Conservation (phyloP, 2,888 invertebrate species). For the Acanthacorydalis orientalis region DNA sequence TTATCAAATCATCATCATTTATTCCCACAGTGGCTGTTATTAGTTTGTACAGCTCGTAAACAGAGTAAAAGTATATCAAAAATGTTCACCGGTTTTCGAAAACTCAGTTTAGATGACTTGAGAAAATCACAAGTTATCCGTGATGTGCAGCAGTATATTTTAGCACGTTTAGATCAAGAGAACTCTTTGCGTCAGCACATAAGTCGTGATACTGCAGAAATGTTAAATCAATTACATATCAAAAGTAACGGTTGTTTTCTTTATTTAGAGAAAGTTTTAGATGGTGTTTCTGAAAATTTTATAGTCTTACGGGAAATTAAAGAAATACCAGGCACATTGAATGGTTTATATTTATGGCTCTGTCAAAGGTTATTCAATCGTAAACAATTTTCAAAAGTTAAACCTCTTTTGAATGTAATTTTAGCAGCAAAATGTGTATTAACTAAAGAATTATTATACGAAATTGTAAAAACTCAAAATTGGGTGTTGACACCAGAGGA, state of each 20-base stretch:
- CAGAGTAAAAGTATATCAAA: constrained; percentile 69
- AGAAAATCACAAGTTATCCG: constrained; percentile 78
- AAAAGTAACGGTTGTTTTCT: constrained; percentile 89
- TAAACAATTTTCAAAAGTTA: constrained; percentile 73
- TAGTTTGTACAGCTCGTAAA: constrained; percentile 75
- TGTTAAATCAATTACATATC: constrained; percentile 85
- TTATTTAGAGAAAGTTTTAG: constrained; percentile 72
- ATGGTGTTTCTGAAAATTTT: constrained; percentile 85
- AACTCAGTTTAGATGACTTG: constrained; percentile 81
- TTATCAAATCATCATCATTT: constrained; percentile 79
- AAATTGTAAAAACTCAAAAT: constrained; percentile 66
- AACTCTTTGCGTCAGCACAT: constrained; percentile 77
- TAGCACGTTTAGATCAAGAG: constrained; percentile 77
- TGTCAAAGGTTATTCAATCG: constrained; percentile 85
- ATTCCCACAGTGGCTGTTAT: constrained; percentile 82
- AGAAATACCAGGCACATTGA: constrained; percentile 88
- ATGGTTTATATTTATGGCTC: constrained; percentile 88
- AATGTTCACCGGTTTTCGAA: constrained; percentile 76
- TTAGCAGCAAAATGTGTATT: constrained; percentile 76
- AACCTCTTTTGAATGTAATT: constrained; percentile 70
- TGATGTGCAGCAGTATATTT: constrained; percentile 89
- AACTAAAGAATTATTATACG: constrained; percentile 63
- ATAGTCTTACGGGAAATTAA: constrained; percentile 80
- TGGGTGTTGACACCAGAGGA: constrained; percentile 62
- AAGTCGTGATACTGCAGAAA: constrained; percentile 82